Percentiles rank a stretch among this genome's conserved stretches.
These are phyloP conservation scores for Phengaris alcon DNA, from an alignment of 2,888 invertebrate species.

Conservation along the genomic window DNA sequence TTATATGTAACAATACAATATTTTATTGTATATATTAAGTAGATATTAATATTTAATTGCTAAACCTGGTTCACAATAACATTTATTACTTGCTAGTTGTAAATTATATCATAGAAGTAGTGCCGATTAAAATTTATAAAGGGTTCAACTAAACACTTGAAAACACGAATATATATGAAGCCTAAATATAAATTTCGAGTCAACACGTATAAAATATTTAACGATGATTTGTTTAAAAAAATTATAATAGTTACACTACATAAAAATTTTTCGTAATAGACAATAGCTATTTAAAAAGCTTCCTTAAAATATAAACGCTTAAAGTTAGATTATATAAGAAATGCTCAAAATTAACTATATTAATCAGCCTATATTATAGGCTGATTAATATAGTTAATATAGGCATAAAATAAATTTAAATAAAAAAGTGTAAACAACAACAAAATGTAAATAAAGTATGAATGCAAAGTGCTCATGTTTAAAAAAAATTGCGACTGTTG, in stretches of 20 bases:
- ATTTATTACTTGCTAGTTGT: slow-evolving; percentile 23
- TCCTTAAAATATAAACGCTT: slow-evolving; percentile 15
- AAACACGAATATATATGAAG: slow-evolving; percentile 28
- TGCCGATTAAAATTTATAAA: slow-evolving; percentile 15
- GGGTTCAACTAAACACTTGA: neutral
- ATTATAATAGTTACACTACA: slow-evolving; percentile 25
- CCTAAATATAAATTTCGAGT: slow-evolving; percentile 31
- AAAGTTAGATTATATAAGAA: slow-evolving; percentile 15
- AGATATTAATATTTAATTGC: neutral
- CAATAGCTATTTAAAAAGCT: slow-evolving; percentile 20
- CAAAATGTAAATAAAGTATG: neutral
- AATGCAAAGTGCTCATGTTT: slow-evolving; percentile 8
- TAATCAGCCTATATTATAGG: slow-evolving; percentile 2
- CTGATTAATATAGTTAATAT: no score
- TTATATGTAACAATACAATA: slow-evolving; percentile 10
- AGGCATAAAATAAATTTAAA: slow-evolving; percentile 5
- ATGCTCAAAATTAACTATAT: slow-evolving; percentile 16
- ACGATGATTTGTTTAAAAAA: slow-evolving; percentile 21
- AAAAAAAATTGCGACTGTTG: slow-evolving; percentile 48
- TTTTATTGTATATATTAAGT: slow-evolving; percentile 10
- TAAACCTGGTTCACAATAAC: slow-evolving; percentile 14
- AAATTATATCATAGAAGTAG: slow-evolving; percentile 13
- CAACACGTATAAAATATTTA: slow-evolving; percentile 29
- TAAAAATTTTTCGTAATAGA: slow-evolving; percentile 25
- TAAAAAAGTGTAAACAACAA: slow-evolving; percentile 7